phyloP scores from a whole-genome alignment of 2,888 invertebrate genomes.

The Argyresthia albistria region DNA sequence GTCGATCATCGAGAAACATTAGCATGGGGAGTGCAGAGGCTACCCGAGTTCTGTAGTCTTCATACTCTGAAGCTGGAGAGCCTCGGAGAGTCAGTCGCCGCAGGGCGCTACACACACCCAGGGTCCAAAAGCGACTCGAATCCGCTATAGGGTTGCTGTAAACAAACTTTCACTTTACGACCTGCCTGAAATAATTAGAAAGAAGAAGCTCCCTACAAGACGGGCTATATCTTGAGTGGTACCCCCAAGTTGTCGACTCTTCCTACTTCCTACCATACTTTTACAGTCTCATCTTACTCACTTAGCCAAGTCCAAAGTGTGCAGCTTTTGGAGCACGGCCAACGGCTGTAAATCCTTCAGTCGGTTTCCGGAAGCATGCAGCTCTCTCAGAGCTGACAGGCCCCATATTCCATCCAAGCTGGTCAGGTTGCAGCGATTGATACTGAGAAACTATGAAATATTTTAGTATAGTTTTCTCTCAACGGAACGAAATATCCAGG shows the following conservation, averaged over 20 bases:
- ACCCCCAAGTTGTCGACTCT: too few relatives aligned
- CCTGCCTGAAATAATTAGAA: too few relatives aligned
- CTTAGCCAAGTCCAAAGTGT: constrained; percentile 65
- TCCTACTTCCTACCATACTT: too few relatives aligned
- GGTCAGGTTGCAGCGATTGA: constrained; percentile 76
- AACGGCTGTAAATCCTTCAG: constrained; percentile 75
- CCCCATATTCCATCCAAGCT: constrained; percentile 80
- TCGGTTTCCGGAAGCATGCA: constrained; percentile 76
- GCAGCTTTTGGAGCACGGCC: constrained; percentile 69
- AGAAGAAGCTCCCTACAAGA: too few relatives aligned
- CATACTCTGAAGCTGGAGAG: constrained; percentile 32
- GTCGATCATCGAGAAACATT: constrained; percentile 41
- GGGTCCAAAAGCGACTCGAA: constrained; percentile 48
- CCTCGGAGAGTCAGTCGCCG: constrained; percentile 40
- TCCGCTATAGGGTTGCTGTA: constrained; percentile 51
- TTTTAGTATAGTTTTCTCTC: too few relatives aligned
- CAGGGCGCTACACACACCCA: constrained; percentile 50
- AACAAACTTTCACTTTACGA: too few relatives aligned
- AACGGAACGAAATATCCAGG: too few relatives aligned
- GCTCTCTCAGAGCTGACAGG: constrained; percentile 70
- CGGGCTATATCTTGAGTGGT: too few relatives aligned
- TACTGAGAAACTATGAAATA: constrained; percentile 45
- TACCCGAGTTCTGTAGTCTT: constrained; percentile 36
- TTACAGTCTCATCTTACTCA: constrained; percentile 19
- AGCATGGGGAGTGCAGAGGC: constrained; percentile 47